Evolutionary conservation across 37 sponge, comb jelly and placozoan genomes (phyloP).

Genomic region (Aplysina aerophoba): DNA sequence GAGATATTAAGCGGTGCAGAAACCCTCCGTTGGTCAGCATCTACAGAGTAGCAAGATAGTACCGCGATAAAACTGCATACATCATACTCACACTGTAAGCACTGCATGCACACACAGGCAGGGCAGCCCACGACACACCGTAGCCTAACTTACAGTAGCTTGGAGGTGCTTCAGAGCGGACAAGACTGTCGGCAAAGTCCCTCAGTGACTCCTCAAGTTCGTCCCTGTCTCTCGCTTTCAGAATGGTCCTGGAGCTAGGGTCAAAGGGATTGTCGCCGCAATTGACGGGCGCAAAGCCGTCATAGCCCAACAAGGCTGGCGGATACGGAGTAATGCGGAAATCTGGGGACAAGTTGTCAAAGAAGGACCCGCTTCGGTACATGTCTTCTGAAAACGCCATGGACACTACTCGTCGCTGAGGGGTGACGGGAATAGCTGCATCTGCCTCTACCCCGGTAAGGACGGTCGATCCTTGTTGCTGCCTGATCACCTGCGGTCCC

Average conservation of each 20-base stretch:
- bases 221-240: neutral
- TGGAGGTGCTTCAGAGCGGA: neutral
- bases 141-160: no score
- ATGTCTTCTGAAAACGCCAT: neutral
- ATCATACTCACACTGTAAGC: no score
- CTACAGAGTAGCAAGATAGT: no score
- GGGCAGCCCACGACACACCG: no score
- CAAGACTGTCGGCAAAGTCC: neutral
- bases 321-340: neutral
- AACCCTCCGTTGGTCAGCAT: no score
- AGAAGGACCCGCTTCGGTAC: neutral
- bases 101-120: no score
- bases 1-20: no score
- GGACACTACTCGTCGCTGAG: neutral
- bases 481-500: conserved; percentile 7
- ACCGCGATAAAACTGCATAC: no score
- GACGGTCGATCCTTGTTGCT: neutral
- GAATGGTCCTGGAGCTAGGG: neutral
- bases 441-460: no score
- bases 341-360: conserved; percentile 3
- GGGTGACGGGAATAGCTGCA: no score
- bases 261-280: conserved; percentile 18
- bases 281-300: neutral
- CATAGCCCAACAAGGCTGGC: conserved; percentile 2
- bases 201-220: conserved; percentile 18